Evolutionary conservation across 2,797 vertebrate species (phyloP).

Genomic region (Argya squamiceps): DNA sequence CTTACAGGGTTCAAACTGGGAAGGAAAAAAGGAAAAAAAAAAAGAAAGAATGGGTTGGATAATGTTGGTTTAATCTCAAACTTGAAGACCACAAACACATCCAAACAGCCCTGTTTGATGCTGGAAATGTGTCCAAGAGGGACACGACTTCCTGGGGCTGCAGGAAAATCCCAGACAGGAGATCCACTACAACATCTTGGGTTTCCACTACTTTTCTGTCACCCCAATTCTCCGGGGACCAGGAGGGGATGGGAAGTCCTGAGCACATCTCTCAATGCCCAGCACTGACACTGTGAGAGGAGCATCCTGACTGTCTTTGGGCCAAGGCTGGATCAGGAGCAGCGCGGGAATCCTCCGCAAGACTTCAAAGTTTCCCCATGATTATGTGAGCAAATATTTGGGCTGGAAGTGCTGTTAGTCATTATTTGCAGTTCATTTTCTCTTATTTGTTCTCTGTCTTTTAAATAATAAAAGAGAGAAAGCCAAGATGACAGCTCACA

Average conservation of each 20-base stretch:
- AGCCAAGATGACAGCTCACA: constrained; percentile 7
- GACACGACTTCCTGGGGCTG: accelerated
- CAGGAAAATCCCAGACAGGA: background rate
- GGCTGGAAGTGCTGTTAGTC: constrained; percentile 27
- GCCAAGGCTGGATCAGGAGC: background rate
- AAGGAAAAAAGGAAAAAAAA: background rate
- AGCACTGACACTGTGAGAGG: background rate
- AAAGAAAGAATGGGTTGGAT: background rate
- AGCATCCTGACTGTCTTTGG: background rate
- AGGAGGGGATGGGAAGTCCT: background rate
- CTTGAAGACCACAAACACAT: background rate
- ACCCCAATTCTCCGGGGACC: accelerated
- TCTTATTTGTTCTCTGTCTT: constrained; percentile 63
- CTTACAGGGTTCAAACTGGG: background rate
- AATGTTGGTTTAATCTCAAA: background rate
- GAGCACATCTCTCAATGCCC: background rate
- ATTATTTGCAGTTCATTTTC: constrained; percentile 69
- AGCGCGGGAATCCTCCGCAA: accelerated
- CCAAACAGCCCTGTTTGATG: background rate
- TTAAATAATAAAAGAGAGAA: constrained; percentile 42
- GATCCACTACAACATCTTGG: background rate
- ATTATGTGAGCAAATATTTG: constrained; percentile 55
- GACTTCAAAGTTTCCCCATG: background rate
- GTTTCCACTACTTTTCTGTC: background rate
- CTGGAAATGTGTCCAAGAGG: background rate